These are phyloP conservation scores for Laticauda colubrina DNA, from an alignment of 2,113 vertebrate species.

Conservation along the genomic window DNA sequence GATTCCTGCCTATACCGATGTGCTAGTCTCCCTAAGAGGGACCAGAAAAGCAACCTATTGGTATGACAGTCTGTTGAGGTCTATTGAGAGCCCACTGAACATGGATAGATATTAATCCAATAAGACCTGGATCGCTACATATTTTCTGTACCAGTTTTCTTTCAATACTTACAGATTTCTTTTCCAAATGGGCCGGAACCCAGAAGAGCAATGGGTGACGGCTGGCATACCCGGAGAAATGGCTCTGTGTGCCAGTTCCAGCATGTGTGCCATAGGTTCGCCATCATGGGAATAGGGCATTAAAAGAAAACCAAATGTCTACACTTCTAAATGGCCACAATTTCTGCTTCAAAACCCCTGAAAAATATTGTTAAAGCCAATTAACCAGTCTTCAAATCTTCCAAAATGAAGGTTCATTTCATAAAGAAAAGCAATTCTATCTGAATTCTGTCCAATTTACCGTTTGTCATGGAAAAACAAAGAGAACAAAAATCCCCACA, in stretches of 20 bases:
- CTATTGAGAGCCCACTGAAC: neutral
- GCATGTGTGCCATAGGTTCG: no score
- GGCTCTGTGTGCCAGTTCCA: no score
- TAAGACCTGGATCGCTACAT: neutral
- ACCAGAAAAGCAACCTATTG: neutral
- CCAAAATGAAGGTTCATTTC: neutral
- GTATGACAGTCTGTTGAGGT: neutral
- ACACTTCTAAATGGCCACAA: neutral
- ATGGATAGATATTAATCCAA: neutral
- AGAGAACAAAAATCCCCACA: neutral
- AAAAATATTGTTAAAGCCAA: neutral
- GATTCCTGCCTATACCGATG: neutral
- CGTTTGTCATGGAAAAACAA: neutral
- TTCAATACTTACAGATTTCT: neutral
- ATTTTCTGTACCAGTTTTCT: neutral
- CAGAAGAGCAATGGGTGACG: no score
- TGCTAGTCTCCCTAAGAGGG: neutral
- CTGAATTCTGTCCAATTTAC: neutral
- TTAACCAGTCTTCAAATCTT: neutral
- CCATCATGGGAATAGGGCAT: neutral
- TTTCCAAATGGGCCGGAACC: neutral
- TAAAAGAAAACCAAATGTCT: neutral
- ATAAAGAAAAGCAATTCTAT: neutral
- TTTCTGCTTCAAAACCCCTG: neutral
- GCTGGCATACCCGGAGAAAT: no score